Evolutionary conservation across 2,797 vertebrate species (phyloP).

Genomic region (Chaetodon trifasciatus): DNA sequence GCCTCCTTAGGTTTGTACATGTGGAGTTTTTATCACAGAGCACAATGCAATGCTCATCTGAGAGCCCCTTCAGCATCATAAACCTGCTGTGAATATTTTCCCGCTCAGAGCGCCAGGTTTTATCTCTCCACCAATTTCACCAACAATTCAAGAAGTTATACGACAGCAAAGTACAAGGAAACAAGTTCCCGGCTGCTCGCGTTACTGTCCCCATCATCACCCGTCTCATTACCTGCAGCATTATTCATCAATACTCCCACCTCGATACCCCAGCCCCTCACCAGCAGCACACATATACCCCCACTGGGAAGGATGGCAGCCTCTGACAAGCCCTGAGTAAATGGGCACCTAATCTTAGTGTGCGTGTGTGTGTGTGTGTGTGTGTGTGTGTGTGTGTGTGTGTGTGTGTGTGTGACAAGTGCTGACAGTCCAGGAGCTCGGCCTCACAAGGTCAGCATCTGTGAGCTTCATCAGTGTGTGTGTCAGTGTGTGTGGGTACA

Average conservation of each 20-base stretch:
- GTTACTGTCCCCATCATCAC: constrained; percentile 68
- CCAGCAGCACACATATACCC: constrained; percentile 65
- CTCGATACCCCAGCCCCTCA: constrained; percentile 47
- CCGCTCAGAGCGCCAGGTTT: constrained; percentile 10
- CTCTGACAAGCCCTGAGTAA: constrained; percentile 71
- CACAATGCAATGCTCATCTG: constrained; percentile 28
- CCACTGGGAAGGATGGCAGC: constrained; percentile 71
- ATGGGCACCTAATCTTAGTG: constrained; percentile 62
- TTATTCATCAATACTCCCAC: constrained; percentile 76
- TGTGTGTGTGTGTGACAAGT: constrained; percentile 70
- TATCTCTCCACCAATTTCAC: constrained; percentile 52
- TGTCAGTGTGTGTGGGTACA: constrained; percentile 60
- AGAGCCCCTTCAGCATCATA: constrained; percentile 36
- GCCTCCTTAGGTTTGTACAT: constrained; percentile 12
- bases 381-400: constrained; percentile 49
- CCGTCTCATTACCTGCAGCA: constrained; percentile 77
- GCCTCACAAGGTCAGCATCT: constrained; percentile 84
- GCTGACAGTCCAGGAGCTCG: constrained; percentile 80
- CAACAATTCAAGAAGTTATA: constrained; percentile 60
- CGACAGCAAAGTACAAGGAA: constrained; percentile 56
- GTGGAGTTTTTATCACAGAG: constrained; percentile 23
- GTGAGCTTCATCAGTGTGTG: constrained; percentile 70
- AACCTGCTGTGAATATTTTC: constrained; percentile 18
- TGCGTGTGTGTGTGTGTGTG: constrained; percentile 51
- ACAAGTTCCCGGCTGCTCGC: constrained; percentile 61